Percentiles rank a stretch among this genome's conserved stretches.
phyloP scores from a whole-genome alignment of 1,140 invertebrate species.

The Portunus trituberculatus region DNA sequence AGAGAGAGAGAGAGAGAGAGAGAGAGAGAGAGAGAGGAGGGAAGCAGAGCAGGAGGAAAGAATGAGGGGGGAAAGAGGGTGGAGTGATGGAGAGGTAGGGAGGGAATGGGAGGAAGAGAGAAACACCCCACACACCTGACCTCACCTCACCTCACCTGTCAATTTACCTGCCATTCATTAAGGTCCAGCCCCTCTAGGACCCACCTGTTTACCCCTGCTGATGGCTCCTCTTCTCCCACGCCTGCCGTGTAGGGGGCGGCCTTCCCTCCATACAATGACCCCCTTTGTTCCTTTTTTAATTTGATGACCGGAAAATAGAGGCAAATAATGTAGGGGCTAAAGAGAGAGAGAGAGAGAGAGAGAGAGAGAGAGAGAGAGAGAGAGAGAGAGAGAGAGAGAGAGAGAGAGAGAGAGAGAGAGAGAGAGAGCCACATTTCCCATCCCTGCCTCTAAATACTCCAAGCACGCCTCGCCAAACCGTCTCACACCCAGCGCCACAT shows the following conservation, averaged over 20 bases:
- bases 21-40: neutral
- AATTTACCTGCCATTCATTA: constrained; percentile 23
- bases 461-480: neutral
- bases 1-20: neutral
- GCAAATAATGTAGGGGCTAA: neutral
- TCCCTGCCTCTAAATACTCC: neutral
- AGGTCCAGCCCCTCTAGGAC: neutral
- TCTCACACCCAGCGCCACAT: neutral
- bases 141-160: constrained; percentile 9
- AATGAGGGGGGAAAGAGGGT: neutral
- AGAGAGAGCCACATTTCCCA: neutral
- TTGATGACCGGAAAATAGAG: neutral
- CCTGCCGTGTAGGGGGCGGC: neutral
- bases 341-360: constrained; percentile 16
- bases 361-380: too few relatives aligned
- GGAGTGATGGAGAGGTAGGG: neutral
- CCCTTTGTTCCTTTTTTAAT: constrained; percentile 23
- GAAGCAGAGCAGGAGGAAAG: neutral
- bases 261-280: neutral
- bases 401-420: too few relatives aligned
- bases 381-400: too few relatives aligned
- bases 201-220: neutral
- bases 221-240: neutral
- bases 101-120: neutral
- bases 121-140: neutral